Percentiles rank a stretch among this genome's conserved stretches.
phyloP scores from a whole-genome alignment of 2,888 invertebrate species.

The Strigamia crassipes region DNA sequence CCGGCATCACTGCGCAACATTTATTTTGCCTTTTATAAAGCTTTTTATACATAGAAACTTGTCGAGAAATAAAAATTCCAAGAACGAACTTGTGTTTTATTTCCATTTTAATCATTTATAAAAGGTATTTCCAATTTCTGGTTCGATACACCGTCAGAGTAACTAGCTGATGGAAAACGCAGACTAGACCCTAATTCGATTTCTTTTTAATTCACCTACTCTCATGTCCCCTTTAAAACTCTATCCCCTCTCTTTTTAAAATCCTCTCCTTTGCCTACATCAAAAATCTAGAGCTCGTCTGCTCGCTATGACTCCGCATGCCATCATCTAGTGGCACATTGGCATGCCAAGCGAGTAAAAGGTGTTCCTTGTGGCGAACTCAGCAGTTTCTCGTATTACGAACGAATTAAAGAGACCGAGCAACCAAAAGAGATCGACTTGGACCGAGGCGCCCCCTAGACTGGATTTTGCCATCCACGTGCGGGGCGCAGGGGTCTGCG shows the following conservation, averaged over 20 bases:
- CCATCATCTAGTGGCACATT: conserved; percentile 42
- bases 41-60: background rate
- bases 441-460: conserved; percentile 7
- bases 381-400: conserved; percentile 42
- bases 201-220: conserved; percentile 29
- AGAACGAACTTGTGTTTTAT: background rate
- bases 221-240: conserved; percentile 12
- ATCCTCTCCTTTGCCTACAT: conserved; percentile 29
- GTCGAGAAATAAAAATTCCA: background rate
- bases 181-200: background rate
- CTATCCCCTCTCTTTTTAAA: conserved; percentile 19
- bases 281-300: conserved; percentile 24
- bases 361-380: conserved; percentile 40
- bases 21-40: background rate
- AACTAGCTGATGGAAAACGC: background rate
- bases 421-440: conserved; percentile 38
- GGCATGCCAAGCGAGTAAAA: conserved; percentile 42
- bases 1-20: background rate
- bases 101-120: background rate
- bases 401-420: conserved; percentile 39
- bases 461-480: conserved; percentile 20
- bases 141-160: background rate
- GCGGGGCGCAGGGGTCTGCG: background rate
- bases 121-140: conserved; percentile 5
- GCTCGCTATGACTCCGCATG: conserved; percentile 20